Base-by-base conservation (phyloP, 1,140 invertebrate species). In the Bombus turneri region DNA sequence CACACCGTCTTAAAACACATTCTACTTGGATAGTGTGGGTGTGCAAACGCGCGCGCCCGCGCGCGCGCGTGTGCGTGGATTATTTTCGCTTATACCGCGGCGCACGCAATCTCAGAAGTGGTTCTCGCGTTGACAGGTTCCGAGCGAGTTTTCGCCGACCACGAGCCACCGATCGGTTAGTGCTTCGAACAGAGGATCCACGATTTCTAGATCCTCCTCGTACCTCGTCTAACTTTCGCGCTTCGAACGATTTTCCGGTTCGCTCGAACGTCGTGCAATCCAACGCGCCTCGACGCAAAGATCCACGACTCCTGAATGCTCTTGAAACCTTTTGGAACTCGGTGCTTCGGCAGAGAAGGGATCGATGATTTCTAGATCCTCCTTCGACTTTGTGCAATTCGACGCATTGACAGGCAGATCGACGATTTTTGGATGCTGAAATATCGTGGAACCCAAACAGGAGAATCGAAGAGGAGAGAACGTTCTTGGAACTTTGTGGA, bases 71-170 rank as follows among this genome's bases (percentile, higher is more conserved):
- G 68, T 69, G 81, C 76, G 87, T 87, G 85, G 90, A 91, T 92
- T 92, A 92, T 92, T 92, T 92, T 92, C 86, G 91, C 91, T 89
- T 86, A 82, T 83, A 59, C 80, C 87, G 83, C n/a, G 53, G 88
- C 88, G 81, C 81, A 85, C 90, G 86, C 89, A 91, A 91, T 91
- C 88, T 91, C 85, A 91, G 88, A 91, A 91, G 90, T 91, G 82
- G 85, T 81, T 91, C 88, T 88, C 85, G 83, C 88, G 88, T 90
- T 91, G 88, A 91, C 90, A 91, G 85, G 79, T 90, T 86, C 79
- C 85, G 83, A 87, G 69, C 66, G 81, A 68, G 81, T 77, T 87
- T 84, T 74, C 81, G 75, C 69, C 81, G 85, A 81, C 66, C n/a
- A 13, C 68, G 37, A 71, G 68, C 10, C 37, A 66, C 34, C 66